Evolutionary conservation across 2,888 invertebrate genomes (phyloP), one percentile per base, ranked within the genome.

Genomic region (Trachelus stipa): DNA sequence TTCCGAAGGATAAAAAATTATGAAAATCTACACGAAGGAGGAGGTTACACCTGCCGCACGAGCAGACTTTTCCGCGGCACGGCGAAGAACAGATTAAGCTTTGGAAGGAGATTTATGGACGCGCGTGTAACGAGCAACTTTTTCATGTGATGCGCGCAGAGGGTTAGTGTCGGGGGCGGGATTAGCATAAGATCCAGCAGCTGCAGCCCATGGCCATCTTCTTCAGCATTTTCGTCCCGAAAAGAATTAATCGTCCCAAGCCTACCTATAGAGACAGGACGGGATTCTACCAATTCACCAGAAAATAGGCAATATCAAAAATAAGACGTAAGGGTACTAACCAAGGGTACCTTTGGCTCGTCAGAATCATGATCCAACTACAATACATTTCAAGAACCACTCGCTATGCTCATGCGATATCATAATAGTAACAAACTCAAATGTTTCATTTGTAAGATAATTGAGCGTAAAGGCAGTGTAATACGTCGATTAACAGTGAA

Each of bases 111-210:
- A 90, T 90, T 90, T 90, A 90, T 90, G 89, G 87, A 84, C 84
- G 85, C 85, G 86, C 87, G 86, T 87, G 87, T 89, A 90, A 88
- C 89, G 87, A 88, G 88, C 89, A 90, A 90, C 88, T 87, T 88
- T 88, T 89, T 88, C 86, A 84, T 85, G 81, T 83, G 83, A 85
- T 87, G 86, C 84, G 83, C 83, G 84, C 83, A 84, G 83, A 68
- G 88, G 85, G 85, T 85, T 87, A 85, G 85, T 85, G 88, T 84
- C 84, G 81, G 85, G 85, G 86, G 87, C 85, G 86, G 85, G 88
- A 90, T 90, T 90, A 90, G 87, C 90, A 90, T 90, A 90, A 90
- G 87, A 89, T 88, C 85, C 87, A 84, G 84, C 90, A 90, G 89
- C 90, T 89, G 89, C 86, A 88, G 81, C 81, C 84, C 83, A 77